phyloP scores from a whole-genome alignment of 2,113 vertebrate species.

The Ochotona princeps region DNA sequence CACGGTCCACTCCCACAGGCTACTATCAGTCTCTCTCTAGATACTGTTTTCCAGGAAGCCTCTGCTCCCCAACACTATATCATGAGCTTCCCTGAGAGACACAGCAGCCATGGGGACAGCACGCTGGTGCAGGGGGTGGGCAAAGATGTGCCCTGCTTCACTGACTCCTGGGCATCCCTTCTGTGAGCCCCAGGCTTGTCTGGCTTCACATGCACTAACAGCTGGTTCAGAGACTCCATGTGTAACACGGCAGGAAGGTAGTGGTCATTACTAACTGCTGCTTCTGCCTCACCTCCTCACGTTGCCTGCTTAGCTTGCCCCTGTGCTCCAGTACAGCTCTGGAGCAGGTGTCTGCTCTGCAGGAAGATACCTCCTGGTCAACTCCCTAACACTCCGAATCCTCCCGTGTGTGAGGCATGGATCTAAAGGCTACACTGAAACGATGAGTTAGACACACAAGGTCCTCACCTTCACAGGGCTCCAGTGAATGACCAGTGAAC shows the following conservation, averaged over 20 bases:
- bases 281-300: background rate
- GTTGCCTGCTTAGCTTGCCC: background rate
- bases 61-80: background rate
- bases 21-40: background rate
- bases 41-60: slow-evolving; percentile 31
- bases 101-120: background rate
- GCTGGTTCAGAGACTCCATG: background rate
- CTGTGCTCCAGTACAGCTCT: too few species aligned
- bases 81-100: background rate
- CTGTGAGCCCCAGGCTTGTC: background rate
- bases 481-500: background rate
- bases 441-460: background rate
- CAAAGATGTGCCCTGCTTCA: background rate
- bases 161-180: background rate
- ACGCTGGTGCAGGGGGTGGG: background rate
- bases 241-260: background rate
- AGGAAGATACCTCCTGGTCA: background rate
- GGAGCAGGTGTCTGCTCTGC: background rate
- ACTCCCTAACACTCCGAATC: background rate
- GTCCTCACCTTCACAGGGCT: background rate
- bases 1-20: background rate
- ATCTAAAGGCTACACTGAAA: background rate
- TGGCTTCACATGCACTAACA: rapidly evolving
- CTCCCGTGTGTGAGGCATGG: background rate
- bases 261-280: background rate